Conservation (phyloP, 1,140 invertebrate genomes). For the Pararge aegeria region DNA sequence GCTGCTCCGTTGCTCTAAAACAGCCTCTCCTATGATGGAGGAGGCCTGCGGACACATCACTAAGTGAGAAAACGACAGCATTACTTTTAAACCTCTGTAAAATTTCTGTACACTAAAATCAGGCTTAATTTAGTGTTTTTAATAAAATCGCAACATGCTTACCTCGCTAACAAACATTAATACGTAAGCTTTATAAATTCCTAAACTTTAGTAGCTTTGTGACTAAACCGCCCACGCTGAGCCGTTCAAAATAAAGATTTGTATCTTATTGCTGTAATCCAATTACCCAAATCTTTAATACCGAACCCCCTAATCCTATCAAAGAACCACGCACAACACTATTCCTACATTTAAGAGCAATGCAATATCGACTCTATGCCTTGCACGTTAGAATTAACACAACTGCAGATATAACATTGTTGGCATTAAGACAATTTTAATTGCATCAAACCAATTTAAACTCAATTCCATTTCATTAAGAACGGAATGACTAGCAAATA, state of each 20-base stretch:
- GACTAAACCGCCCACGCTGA: conserved; percentile 28
- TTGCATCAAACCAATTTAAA: conserved; percentile 1
- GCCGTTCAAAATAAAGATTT: conserved; percentile 27
- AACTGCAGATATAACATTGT: conserved; percentile 5
- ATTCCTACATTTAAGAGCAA: not conserved
- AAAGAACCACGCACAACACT: conserved; percentile 15
- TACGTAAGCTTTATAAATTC: conserved; percentile 22
- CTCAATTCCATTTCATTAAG: conserved; percentile 4
- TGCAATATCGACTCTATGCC: conserved; percentile 16
- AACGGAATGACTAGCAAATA: not conserved
- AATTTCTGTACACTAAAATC: too few species aligned
- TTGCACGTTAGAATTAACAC: not conserved
- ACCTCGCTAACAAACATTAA: not conserved
- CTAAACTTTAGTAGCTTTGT: conserved; percentile 22
- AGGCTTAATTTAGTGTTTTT: too few species aligned
- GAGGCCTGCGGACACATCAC: too few species aligned
- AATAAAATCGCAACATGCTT: not conserved
- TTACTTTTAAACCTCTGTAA: too few species aligned
- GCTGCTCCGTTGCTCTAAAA: too few species aligned
- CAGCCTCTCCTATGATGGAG: too few species aligned
- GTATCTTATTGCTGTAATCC: conserved; percentile 31
- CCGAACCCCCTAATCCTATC: conserved; percentile 29
- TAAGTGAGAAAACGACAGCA: too few species aligned
- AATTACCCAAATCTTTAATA: conserved; percentile 28
- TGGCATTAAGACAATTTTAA: not conserved